Percentiles rank a stretch among this genome's conserved stretches.
Evolutionary conservation across 2,113 vertebrate species (phyloP).

Genomic region (Erythrocercus mccallii): DNA sequence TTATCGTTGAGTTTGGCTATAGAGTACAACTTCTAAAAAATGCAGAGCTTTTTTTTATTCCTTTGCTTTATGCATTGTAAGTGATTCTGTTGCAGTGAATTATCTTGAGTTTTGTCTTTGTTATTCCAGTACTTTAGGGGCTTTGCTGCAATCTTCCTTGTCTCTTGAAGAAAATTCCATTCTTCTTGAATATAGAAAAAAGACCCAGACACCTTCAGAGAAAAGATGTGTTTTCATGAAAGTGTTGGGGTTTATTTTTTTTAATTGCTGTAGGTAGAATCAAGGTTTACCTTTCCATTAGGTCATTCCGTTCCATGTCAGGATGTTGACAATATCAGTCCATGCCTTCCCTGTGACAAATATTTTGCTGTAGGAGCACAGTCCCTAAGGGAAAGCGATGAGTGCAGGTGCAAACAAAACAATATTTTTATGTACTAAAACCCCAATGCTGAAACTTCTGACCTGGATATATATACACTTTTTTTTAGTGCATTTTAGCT

Average conservation of each 20-base stretch:
- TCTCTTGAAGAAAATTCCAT: background rate
- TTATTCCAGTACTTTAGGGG: background rate
- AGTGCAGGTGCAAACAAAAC: background rate
- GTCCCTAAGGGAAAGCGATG: background rate
- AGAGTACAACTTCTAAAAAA: background rate
- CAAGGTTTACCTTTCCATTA: background rate
- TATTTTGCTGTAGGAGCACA: fast-evolving
- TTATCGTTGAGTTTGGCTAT: background rate
- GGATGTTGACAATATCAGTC: background rate
- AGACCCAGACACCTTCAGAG: background rate
- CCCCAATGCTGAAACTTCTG: background rate
- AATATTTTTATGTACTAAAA: background rate
- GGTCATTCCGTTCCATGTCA: background rate
- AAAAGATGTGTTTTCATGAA: background rate
- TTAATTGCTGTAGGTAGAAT: background rate
- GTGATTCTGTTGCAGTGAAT: background rate
- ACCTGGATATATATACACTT: background rate
- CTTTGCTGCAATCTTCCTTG: background rate
- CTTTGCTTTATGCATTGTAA: background rate
- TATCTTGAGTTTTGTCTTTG: background rate
- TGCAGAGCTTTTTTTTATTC: background rate
- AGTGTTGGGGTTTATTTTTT: background rate
- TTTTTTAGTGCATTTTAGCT: background rate
- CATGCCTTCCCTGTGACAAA: background rate
- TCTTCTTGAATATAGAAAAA: background rate